These are phyloP conservation scores for Recurvirostra avosetta DNA, from an alignment of 2,113 vertebrate genomes.

Conservation along the genomic window DNA sequence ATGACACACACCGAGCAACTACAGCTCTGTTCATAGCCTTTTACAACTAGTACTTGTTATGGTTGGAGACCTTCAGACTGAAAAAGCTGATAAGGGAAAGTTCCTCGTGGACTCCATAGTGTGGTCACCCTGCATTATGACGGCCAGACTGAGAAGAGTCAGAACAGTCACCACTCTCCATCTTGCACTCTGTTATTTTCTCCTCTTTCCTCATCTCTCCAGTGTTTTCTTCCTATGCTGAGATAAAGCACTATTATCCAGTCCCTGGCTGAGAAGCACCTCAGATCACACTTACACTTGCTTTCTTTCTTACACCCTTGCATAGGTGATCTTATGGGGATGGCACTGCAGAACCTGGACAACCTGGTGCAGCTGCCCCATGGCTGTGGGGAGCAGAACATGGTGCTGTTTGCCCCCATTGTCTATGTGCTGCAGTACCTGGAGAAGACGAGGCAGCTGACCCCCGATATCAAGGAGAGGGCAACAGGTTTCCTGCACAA, in stretches of 20 bases:
- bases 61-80: not conserved
- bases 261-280: not conserved
- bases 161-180: not conserved
- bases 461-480: slow-evolving; percentile 60
- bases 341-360: slow-evolving; percentile 77
- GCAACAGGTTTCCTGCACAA: slow-evolving; percentile 69
- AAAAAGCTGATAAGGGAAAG: not conserved
- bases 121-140: not conserved
- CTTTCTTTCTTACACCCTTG: not conserved
- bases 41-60: not conserved
- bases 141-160: not conserved
- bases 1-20: not conserved
- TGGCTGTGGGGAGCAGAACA: slow-evolving; percentile 88
- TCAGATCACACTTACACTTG: not conserved
- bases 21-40: not conserved
- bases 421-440: slow-evolving; percentile 84
- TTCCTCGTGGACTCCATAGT: not conserved
- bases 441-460: slow-evolving; percentile 78
- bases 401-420: slow-evolving; percentile 83
- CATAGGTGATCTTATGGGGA: slow-evolving; percentile 81
- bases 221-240: not conserved
- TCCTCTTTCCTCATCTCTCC: not conserved
- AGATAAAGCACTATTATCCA: not conserved
- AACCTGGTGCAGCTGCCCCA: slow-evolving; percentile 75
- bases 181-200: not conserved